A percentile compares a stretch with the other conserved stretches of the same genome.
phyloP scores from a whole-genome alignment of 2,797 vertebrate genomes.

The Brachyrhaphis roseni region DNA sequence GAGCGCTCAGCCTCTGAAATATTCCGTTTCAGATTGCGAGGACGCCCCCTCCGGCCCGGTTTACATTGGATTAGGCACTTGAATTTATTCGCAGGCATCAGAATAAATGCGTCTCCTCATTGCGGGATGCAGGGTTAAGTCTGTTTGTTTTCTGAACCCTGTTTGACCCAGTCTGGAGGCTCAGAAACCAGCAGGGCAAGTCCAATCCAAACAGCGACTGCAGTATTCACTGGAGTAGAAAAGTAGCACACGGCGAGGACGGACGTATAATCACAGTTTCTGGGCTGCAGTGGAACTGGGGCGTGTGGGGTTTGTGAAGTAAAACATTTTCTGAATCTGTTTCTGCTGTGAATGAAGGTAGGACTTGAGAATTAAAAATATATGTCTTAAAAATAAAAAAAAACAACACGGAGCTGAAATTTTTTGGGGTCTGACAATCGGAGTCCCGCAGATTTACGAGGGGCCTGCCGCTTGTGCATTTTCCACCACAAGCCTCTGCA shows the following conservation, averaged over 20 bases:
- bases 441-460: slow-evolving; percentile 80
- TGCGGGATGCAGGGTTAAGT: slow-evolving; percentile 32
- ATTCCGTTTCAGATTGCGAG: slow-evolving; percentile 14
- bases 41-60: slow-evolving; percentile 27
- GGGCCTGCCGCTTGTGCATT: slow-evolving; percentile 68
- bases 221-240: slow-evolving; percentile 47
- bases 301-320: slow-evolving; percentile 30
- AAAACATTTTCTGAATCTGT: slow-evolving; percentile 32
- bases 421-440: slow-evolving; percentile 53
- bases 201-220: slow-evolving; percentile 69
- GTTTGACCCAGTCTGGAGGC: slow-evolving; percentile 65
- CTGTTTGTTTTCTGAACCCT: slow-evolving; percentile 70
- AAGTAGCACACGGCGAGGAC: slow-evolving; percentile 51
- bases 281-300: slow-evolving; percentile 48
- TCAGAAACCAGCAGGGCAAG: slow-evolving; percentile 59
- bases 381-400: slow-evolving; percentile 12
- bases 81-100: slow-evolving; percentile 40
- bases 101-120: slow-evolving; percentile 55
- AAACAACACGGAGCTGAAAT: slow-evolving; percentile 67
- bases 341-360: slow-evolving; percentile 53
- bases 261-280: slow-evolving; percentile 65
- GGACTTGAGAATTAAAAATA: slow-evolving; percentile 44
- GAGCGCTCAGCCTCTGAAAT: slow-evolving; percentile 15
- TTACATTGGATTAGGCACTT: slow-evolving; percentile 40
- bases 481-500: slow-evolving; percentile 76